phyloP scores from a whole-genome alignment of 1,140 invertebrate genomes.

The Zaprionus ghesquierei region DNA sequence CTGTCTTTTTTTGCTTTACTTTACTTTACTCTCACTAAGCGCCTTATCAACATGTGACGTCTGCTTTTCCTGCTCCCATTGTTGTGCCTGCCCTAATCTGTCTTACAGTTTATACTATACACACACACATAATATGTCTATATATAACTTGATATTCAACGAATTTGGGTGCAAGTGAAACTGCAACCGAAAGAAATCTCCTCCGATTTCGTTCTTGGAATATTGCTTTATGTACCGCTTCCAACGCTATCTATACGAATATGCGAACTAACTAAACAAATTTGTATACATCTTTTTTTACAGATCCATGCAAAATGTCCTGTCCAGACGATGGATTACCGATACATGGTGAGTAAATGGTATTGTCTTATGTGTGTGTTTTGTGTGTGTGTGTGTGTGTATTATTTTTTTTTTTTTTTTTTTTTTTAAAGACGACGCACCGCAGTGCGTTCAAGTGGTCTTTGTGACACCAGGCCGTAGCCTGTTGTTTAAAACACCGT shows the following conservation, averaged over 20 bases:
- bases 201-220: not conserved
- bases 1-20: not conserved
- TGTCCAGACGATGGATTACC: constrained; percentile 81
- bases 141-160: constrained; percentile 16
- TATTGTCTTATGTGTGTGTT: constrained; percentile 1
- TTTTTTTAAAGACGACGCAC: no score
- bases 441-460: no score
- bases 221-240: not conserved
- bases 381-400: not conserved
- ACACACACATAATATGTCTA: not conserved
- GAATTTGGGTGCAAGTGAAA: constrained; percentile 16
- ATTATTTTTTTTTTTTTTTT: no score
- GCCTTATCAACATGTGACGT: constrained; percentile 41
- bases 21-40: not conserved
- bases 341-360: constrained; percentile 73
- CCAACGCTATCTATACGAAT: no score
- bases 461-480: no score
- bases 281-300: not conserved
- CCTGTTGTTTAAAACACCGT: no score
- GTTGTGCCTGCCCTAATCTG: constrained; percentile 39
- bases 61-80: constrained; percentile 26
- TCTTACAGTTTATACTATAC: constrained; percentile 2
- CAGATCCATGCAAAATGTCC: constrained; percentile 80
- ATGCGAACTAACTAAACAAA: no score
- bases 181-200: constrained; percentile 16